phyloP scores from a whole-genome alignment of 2,113 vertebrate genomes.

The Stegostoma tigrinum region DNA sequence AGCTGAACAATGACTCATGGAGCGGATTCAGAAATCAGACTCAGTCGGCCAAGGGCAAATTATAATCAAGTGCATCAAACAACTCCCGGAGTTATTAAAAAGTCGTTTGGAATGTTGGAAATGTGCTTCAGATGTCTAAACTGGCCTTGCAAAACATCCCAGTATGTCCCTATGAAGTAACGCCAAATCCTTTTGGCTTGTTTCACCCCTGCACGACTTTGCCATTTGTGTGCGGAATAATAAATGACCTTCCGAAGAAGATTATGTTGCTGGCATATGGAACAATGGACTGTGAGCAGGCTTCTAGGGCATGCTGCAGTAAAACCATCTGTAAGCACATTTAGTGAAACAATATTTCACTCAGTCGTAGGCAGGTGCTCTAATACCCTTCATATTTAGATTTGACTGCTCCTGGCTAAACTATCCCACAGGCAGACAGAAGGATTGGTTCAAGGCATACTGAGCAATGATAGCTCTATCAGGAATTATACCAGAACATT shows the following conservation, averaged over 20 bases:
- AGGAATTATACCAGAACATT: not conserved
- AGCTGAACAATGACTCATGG: not conserved
- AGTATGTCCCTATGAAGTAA: not conserved
- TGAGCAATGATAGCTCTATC: not conserved
- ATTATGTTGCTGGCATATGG: not conserved
- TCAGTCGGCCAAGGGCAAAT: slow-evolving; percentile 4
- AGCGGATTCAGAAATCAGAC: not conserved
- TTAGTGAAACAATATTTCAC: not conserved
- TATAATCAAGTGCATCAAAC: slow-evolving; percentile 33
- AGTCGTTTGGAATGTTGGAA: not conserved
- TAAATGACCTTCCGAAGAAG: slow-evolving; percentile 8
- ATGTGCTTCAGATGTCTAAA: slow-evolving; percentile 22
- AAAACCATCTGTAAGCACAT: not conserved
- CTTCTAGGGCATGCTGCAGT: not conserved
- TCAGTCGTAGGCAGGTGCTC: not conserved
- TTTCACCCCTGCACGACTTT: not conserved
- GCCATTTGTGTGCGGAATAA: not conserved
- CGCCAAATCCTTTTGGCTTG: slow-evolving; percentile 3
- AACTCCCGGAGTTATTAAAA: slow-evolving; percentile 23
- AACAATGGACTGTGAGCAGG: not conserved
- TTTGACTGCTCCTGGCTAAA: not conserved
- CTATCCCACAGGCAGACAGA: not conserved
- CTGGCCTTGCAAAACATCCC: slow-evolving; percentile 7
- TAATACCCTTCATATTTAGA: not conserved
- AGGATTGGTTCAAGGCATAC: not conserved